These are phyloP conservation scores for Mesorhabditis belari DNA, from an alignment of 2,888 invertebrate species.

Conservation along the genomic window DNA sequence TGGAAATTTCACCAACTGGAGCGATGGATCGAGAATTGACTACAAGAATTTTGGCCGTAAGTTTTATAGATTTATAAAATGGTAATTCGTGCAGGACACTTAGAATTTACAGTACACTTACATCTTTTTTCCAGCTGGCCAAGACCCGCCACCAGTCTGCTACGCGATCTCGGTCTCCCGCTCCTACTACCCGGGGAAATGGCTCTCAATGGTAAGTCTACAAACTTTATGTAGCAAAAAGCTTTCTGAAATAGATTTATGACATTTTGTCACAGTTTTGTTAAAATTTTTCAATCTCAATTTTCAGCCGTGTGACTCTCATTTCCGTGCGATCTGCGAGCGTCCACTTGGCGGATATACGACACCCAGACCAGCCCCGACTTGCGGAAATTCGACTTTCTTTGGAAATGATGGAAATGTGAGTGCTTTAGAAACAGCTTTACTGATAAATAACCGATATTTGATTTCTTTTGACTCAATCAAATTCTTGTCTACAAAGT, in stretches of 20 bases:
- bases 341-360: background rate
- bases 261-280: background rate
- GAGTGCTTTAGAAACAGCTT: too few relatives aligned
- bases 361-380: background rate
- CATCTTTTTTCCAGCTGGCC: background rate
- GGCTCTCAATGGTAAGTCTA: background rate
- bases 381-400: background rate
- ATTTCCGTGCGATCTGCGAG: background rate
- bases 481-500: background rate
- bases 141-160: background rate
- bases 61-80: background rate
- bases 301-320: background rate
- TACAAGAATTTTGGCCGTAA: background rate
- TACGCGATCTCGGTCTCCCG: background rate
- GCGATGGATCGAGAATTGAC: background rate
- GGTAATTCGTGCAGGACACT: background rate
- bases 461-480: background rate
- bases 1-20: background rate
- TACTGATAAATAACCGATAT: background rate
- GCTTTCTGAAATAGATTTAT: background rate
- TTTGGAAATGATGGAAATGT: background rate
- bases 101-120: background rate
- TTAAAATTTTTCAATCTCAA: background rate
- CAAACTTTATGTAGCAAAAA: too few relatives aligned
- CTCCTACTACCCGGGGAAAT: background rate